Evolutionary conservation across 1,140 invertebrate species (phyloP), one percentile per base, ranked within the genome.

Genomic region (Amphibalanus amphitrite): DNA sequence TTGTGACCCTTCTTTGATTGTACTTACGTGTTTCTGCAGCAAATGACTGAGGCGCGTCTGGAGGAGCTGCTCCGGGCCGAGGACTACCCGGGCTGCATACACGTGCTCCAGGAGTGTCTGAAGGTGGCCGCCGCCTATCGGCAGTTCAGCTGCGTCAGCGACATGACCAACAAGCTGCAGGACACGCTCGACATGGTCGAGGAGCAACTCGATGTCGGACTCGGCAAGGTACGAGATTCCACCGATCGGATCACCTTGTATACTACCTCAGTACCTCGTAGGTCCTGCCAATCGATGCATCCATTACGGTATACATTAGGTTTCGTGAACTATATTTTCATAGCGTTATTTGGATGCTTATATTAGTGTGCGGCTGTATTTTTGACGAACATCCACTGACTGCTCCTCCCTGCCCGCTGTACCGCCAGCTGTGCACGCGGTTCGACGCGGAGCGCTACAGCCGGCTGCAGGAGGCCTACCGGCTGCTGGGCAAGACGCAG

Each of bases 151-250:
- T 95, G 92, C 76, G 89, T 95, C 65, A 87, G 90, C 70, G 90
- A 93, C 70, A 79, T 95, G n/a, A 87, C 86, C 68, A 86, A 85
- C 74, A 91, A 96, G 78, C 80, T 98, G 0, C 91, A 95, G 79
- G 94, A 97, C 78, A 96, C 91, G 0, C 81, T 97, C 69, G 89
- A 91, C 73, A 86, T 92, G 82, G 92, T 92, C 0, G 95, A 97
- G 79, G 91, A 95, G 76, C 90, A 93, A 75, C 79, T 98, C 69
- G 95, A 98, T 78, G 85, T 86, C 10, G 92, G 92, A 0, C 81
- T 97, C 15, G 87, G 92, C 4, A 90, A 89, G 77, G 86, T 91
- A 71, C n/a, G n/a, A n/a, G n/a, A n/a, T n/a, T n/a, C n/a, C n/a
- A n/a, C n/a, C n/a, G n/a, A n/a, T n/a, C n/a, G n/a, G n/a, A n/a